phyloP scores from a whole-genome alignment of 2,797 vertebrate species.

The Centropyge bicolor region DNA sequence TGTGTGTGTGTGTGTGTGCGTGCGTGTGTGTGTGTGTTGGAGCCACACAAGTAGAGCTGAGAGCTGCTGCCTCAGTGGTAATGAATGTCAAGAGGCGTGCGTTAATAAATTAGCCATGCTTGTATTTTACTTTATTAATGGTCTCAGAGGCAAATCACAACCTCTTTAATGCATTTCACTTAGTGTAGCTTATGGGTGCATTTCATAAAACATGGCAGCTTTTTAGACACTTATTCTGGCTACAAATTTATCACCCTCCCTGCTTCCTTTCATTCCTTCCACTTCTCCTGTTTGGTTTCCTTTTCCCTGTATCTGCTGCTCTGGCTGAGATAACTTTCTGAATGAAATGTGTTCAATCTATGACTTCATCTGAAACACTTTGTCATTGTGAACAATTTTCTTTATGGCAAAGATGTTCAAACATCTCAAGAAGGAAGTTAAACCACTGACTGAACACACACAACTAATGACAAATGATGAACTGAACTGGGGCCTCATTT shows the following conservation, averaged over 20 bases:
- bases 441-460: not conserved
- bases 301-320: slow-evolving; percentile 8
- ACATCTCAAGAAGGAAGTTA: not conserved
- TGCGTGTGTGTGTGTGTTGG: slow-evolving; percentile 20
- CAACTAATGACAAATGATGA: slow-evolving; percentile 1
- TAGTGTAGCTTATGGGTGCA: slow-evolving; percentile 81
- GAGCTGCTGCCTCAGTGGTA: slow-evolving; percentile 72
- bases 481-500: too few relatives aligned
- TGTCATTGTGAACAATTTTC: slow-evolving; percentile 10
- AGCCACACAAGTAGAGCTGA: slow-evolving; percentile 45
- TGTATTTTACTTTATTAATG: slow-evolving; percentile 86
- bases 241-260: slow-evolving; percentile 72
- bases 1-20: slow-evolving; percentile 9
- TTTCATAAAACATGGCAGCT: slow-evolving; percentile 84
- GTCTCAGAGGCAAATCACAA: slow-evolving; percentile 79
- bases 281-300: slow-evolving; percentile 24
- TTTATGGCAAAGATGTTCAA: not conserved
- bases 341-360: slow-evolving; percentile 17
- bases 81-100: slow-evolving; percentile 78
- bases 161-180: slow-evolving; percentile 84
- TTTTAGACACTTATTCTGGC: slow-evolving; percentile 71
- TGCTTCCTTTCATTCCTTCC: slow-evolving; percentile 18
- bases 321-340: slow-evolving; percentile 18
- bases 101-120: slow-evolving; percentile 82
- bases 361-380: not conserved